A percentile compares a stretch with the other conserved stretches of the same genome.
phyloP scores from a whole-genome alignment of 2,113 vertebrate species.

The Tympanuchus pallidicinctus region DNA sequence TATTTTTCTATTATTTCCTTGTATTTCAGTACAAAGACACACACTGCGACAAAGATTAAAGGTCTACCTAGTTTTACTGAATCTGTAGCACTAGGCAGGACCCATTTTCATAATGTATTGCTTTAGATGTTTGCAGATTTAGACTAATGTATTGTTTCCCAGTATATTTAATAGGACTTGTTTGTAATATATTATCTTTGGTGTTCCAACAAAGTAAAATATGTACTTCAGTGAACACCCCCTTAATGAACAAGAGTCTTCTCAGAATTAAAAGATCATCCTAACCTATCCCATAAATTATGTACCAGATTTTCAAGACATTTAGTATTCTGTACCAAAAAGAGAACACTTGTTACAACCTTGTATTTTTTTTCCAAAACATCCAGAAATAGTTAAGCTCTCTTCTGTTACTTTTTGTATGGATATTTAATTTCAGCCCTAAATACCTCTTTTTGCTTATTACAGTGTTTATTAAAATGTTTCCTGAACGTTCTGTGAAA shows the following conservation, averaged over 20 bases:
- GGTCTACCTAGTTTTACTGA: neutral
- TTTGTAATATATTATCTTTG: neutral
- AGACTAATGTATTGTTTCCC: rapidly evolving
- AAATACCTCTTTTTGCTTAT: neutral
- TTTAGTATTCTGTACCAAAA: neutral
- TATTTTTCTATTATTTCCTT: neutral
- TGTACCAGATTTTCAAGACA: neutral
- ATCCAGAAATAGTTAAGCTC: neutral
- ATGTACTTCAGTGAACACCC: neutral
- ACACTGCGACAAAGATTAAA: neutral
- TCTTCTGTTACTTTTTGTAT: neutral
- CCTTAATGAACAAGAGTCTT: neutral
- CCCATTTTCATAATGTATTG: neutral
- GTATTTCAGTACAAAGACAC: neutral
- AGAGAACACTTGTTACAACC: neutral
- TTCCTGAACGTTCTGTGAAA: rapidly evolving
- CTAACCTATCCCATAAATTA: neutral
- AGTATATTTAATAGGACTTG: neutral
- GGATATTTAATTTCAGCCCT: neutral
- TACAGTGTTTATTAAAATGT: neutral
- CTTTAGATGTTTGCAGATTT: neutral
- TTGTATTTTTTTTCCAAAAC: neutral
- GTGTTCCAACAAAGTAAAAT: neutral
- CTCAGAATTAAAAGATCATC: neutral
- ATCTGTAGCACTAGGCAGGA: neutral